Conservation (phyloP, 2,113 vertebrate species). For the Pelvicachromis taeniatus region DNA sequence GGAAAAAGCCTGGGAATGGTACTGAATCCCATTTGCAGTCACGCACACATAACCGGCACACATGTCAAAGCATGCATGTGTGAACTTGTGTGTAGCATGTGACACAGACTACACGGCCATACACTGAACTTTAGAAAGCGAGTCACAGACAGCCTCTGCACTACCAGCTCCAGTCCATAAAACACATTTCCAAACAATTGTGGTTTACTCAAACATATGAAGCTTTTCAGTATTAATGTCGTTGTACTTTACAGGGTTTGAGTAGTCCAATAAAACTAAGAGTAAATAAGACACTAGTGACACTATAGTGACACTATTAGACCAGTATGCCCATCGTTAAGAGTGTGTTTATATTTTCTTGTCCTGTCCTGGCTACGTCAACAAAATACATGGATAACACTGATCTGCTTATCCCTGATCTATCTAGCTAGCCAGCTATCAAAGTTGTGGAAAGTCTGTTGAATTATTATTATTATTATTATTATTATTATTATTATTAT, state of each 20-base stretch:
- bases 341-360: neutral
- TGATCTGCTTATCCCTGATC: neutral
- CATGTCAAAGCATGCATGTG: neutral
- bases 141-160: neutral
- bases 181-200: neutral
- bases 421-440: fast-evolving
- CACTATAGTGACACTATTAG: neutral
- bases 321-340: neutral
- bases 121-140: neutral
- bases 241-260: neutral
- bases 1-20: constrained; percentile 15
- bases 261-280: neutral
- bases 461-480: too few relatives aligned
- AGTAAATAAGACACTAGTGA: neutral
- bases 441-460: neutral
- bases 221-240: neutral
- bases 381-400: neutral
- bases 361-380: neutral
- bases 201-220: neutral
- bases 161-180: neutral
- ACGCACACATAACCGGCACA: neutral
- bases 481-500: too few relatives aligned
- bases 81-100: neutral
- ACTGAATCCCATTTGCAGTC: neutral
- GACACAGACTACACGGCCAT: neutral